phyloP scores from a whole-genome alignment of 2,113 vertebrate genomes.

The Myodes glareolus region DNA sequence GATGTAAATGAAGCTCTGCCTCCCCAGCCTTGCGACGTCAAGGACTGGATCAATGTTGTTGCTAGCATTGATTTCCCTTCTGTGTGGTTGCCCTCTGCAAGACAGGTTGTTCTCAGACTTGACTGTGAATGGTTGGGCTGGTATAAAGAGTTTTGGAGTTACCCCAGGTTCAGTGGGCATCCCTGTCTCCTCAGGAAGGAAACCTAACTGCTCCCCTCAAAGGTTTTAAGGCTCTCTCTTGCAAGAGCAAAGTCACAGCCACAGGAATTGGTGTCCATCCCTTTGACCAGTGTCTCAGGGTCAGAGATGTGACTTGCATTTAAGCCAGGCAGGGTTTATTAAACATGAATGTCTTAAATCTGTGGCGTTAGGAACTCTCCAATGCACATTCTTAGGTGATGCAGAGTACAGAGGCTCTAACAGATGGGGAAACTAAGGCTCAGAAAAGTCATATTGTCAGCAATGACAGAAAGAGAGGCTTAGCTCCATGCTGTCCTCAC shows the following conservation, averaged over 20 bases:
- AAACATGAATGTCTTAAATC: background rate
- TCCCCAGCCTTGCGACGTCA: background rate
- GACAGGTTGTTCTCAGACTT: rapidly evolving
- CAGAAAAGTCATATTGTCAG: rapidly evolving
- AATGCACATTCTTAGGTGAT: background rate
- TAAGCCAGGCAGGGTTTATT: background rate
- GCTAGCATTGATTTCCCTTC: background rate
- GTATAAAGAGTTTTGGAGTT: background rate
- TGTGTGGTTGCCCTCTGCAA: background rate
- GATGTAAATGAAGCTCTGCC: background rate
- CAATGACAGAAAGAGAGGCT: too few relatives aligned
- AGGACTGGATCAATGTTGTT: background rate
- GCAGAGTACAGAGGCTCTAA: background rate
- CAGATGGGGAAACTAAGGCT: background rate
- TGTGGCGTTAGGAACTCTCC: background rate
- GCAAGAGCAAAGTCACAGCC: background rate
- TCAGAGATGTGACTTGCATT: background rate
- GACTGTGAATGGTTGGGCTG: background rate
- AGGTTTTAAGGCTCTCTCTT: background rate
- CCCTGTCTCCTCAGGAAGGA: background rate
- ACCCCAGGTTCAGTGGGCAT: too few relatives aligned
- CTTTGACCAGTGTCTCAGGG: too few relatives aligned
- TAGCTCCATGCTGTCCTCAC: background rate
- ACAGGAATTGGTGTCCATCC: background rate
- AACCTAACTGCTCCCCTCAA: background rate